Percentiles rank a stretch among this genome's conserved stretches.
Conservation (phyloP, 1,140 invertebrate genomes). For the Drosophila bocki region DNA sequence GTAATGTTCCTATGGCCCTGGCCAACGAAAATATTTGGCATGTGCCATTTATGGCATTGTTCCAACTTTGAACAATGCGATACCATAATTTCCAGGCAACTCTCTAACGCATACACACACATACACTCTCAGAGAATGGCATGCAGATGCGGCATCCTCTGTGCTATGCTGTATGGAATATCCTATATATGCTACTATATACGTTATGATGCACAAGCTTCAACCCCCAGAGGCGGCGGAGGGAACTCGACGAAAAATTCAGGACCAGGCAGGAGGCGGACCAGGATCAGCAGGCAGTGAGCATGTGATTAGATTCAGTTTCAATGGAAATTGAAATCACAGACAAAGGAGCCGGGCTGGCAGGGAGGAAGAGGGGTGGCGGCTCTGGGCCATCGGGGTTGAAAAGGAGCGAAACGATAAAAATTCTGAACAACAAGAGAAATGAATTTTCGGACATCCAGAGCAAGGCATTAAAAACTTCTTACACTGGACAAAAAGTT, state of each 20-base stretch:
- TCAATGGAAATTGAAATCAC: slow-evolving; percentile 83
- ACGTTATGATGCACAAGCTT: slow-evolving; percentile 31
- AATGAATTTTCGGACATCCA: slow-evolving; percentile 54
- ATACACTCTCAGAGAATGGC: slow-evolving; percentile 35
- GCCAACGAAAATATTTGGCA: slow-evolving; percentile 73
- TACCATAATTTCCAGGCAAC: slow-evolving; percentile 76
- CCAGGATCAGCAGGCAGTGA: slow-evolving; percentile 71
- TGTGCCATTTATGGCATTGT: slow-evolving; percentile 82
- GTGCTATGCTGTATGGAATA: slow-evolving; percentile 49
- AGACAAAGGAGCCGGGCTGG: slow-evolving; percentile 58
- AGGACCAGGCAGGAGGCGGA: slow-evolving; percentile 30
- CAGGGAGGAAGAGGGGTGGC: slow-evolving; percentile 18
- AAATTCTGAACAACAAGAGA: slow-evolving; percentile 56
- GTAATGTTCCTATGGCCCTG: slow-evolving; percentile 21
- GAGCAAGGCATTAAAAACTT: slow-evolving; percentile 46
- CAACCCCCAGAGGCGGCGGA: slow-evolving; percentile 44
- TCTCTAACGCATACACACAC: slow-evolving; percentile 21
- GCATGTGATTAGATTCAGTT: slow-evolving; percentile 83
- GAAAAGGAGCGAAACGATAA: slow-evolving; percentile 62
- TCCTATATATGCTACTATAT: slow-evolving; percentile 29
- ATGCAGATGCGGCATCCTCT: slow-evolving; percentile 65
- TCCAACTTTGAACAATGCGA: slow-evolving; percentile 72
- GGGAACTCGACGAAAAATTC: slow-evolving; percentile 7
- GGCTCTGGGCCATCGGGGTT: slow-evolving; percentile 51
- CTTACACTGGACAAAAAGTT: slow-evolving; percentile 3